Conservation (phyloP, 1,140 invertebrate genomes). For the Mylabris phalerata region DNA sequence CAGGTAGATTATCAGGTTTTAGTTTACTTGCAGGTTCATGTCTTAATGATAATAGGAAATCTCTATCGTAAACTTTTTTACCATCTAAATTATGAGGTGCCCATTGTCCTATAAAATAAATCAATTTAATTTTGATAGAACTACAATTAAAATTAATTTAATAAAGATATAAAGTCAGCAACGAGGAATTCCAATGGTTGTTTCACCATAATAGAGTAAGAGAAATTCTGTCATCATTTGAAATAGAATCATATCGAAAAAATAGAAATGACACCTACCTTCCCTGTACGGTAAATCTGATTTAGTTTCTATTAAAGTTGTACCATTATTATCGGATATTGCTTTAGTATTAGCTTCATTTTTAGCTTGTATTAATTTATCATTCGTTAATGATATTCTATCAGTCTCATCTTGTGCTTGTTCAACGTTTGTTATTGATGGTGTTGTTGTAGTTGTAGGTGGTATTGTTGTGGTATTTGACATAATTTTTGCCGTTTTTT, state of each 20-base stretch:
- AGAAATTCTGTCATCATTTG: slow-evolving; percentile 17
- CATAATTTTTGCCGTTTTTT: slow-evolving; percentile 22
- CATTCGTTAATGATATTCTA: slow-evolving; percentile 22
- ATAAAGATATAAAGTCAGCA: slow-evolving; percentile 12
- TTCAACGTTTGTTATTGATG: too few relatives aligned
- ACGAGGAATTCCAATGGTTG: slow-evolving; percentile 21
- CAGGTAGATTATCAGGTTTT: slow-evolving; percentile 59
- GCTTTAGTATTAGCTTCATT: slow-evolving; percentile 32
- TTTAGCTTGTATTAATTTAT: slow-evolving; percentile 33
- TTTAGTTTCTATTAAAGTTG: slow-evolving; percentile 14
- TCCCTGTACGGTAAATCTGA: slow-evolving; percentile 32
- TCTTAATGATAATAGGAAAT: slow-evolving; percentile 70
- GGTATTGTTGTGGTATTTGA: neutral
- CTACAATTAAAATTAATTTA: neutral
- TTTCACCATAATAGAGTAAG: slow-evolving; percentile 3
- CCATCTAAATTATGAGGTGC: slow-evolving; percentile 73
- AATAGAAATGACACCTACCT: slow-evolving; percentile 25
- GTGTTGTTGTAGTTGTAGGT: neutral
- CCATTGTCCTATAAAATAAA: slow-evolving; percentile 63
- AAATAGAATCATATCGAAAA: neutral
- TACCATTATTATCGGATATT: slow-evolving; percentile 16
- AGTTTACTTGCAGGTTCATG: slow-evolving; percentile 63
- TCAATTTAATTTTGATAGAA: neutral
- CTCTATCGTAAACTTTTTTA: slow-evolving; percentile 74
- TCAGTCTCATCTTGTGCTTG: slow-evolving; percentile 33